These are phyloP conservation scores for Poeciliopsis turrubarensis DNA, from an alignment of 2,113 vertebrate genomes.

Conservation along the genomic window DNA sequence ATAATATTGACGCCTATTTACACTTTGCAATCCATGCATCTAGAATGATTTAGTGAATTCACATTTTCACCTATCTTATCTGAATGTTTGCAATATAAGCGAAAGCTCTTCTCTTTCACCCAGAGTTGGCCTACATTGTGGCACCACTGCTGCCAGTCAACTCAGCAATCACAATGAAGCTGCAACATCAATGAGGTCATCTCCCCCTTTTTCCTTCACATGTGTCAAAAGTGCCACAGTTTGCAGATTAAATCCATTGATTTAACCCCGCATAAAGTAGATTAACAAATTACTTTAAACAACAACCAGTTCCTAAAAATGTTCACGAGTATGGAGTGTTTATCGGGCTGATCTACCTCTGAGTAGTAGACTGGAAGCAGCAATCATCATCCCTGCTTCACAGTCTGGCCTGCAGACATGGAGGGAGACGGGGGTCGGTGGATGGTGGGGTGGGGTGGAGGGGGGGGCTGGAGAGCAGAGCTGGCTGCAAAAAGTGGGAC, in stretches of 20 bases:
- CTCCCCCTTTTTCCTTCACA: conserved; percentile 26
- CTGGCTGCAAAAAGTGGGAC: conserved; percentile 64
- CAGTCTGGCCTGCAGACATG: conserved; percentile 47
- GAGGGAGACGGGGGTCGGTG: conserved; percentile 17
- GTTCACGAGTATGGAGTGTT: conserved; percentile 23
- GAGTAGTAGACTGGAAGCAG: conserved; percentile 1
- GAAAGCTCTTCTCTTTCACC: conserved; percentile 1
- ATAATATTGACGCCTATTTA: too few relatives aligned
- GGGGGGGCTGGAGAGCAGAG: conserved; percentile 18
- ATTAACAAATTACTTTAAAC: conserved; percentile 13
- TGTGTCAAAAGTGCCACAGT: background rate
- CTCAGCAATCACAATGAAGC: conserved; percentile 52
- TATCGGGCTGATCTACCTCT: conserved; percentile 6
- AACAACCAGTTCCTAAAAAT: background rate
- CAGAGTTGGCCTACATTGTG: conserved; percentile 53
- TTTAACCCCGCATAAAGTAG: background rate
- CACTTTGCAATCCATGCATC: too few relatives aligned
- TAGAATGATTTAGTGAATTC: too few relatives aligned
- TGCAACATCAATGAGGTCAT: conserved; percentile 70
- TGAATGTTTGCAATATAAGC: background rate
- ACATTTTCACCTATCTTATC: too few relatives aligned
- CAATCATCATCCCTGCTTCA: conserved; percentile 40
- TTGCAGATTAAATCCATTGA: background rate
- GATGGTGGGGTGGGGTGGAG: background rate
- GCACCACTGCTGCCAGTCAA: conserved; percentile 46